These are phyloP conservation scores for Cariama cristata DNA, from an alignment of 2,113 vertebrate genomes.

Conservation along the genomic window DNA sequence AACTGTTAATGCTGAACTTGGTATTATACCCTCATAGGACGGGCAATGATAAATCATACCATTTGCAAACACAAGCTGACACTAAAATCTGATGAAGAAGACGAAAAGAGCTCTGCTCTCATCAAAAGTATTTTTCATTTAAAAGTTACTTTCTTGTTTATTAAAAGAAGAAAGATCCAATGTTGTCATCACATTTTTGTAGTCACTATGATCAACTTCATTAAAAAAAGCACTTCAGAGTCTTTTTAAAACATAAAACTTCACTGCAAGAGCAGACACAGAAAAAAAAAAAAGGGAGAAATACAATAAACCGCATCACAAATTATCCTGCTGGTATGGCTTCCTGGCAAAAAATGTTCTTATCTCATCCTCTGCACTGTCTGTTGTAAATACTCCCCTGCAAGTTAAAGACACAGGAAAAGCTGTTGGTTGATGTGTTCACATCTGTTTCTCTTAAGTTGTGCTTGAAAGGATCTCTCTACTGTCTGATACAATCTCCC, in stretches of 20 bases:
- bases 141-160: neutral
- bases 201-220: neutral
- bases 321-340: neutral
- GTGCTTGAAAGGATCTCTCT: neutral
- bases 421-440: neutral
- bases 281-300: neutral
- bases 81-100: neutral
- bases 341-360: neutral
- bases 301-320: slow-evolving; percentile 3
- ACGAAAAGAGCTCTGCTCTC: neutral
- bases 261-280: neutral
- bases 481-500: neutral
- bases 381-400: neutral
- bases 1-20: neutral
- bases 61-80: neutral
- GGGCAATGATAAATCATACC: neutral
- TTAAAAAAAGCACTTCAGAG: neutral
- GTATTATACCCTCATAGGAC: neutral
- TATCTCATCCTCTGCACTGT: neutral
- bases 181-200: neutral
- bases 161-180: neutral
- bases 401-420: neutral
- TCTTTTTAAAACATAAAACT: neutral
- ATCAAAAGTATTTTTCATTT: neutral
- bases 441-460: neutral